Conservation (phyloP, 2,113 vertebrate species). For the Labeo catla region DNA sequence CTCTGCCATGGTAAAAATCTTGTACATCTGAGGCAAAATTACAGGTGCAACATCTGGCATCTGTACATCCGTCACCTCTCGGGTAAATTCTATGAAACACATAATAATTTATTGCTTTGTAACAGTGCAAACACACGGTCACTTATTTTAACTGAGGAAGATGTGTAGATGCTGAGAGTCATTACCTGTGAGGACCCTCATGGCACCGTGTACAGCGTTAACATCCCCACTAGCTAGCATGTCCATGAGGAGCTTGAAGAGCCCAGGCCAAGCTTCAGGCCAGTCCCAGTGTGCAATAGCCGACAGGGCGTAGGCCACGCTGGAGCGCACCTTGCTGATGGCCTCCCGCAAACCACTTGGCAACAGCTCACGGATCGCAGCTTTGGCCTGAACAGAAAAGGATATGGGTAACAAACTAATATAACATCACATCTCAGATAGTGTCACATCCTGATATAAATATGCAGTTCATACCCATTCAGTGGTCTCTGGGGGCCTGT, state of each 20-base stretch:
- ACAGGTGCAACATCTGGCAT: slow-evolving; percentile 98
- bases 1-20: slow-evolving; percentile 99
- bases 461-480: slow-evolving; percentile 82
- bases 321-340: slow-evolving; percentile 98
- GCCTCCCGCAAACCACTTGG: slow-evolving; percentile 91
- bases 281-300: slow-evolving; percentile 99
- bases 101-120: background rate
- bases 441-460: background rate
- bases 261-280: slow-evolving; percentile 97
- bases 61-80: slow-evolving; percentile 97
- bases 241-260: slow-evolving; percentile 96
- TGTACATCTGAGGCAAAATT: slow-evolving; percentile 98
- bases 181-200: slow-evolving; percentile 96
- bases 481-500: slow-evolving; percentile 94
- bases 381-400: slow-evolving; percentile 83
- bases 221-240: slow-evolving; percentile 96
- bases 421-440: background rate
- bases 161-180: background rate
- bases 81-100: slow-evolving; percentile 85
- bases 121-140: background rate
- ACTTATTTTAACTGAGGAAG: background rate
- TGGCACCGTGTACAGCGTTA: slow-evolving; percentile 94
- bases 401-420: background rate
- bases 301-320: slow-evolving; percentile 95
- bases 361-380: slow-evolving; percentile 91